phyloP scores from a whole-genome alignment of 2,888 invertebrate genomes.

The Torymus aiolomorphi region DNA sequence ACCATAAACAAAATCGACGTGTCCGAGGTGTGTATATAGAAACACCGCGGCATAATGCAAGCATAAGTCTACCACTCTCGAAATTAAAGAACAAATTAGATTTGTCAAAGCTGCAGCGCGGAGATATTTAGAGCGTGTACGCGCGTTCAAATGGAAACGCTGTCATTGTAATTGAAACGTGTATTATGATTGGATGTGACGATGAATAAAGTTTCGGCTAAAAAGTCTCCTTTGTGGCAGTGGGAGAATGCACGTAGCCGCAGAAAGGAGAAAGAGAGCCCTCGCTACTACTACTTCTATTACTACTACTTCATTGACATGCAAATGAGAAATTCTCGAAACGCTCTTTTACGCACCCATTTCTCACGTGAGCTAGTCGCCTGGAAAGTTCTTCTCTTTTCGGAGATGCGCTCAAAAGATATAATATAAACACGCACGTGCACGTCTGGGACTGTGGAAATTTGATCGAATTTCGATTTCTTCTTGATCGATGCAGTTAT shows the following conservation, averaged over 20 bases:
- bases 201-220: background rate
- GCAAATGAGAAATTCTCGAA: constrained; percentile 49
- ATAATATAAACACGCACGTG: background rate
- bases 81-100: constrained; percentile 22
- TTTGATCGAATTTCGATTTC: background rate
- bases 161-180: constrained; percentile 18
- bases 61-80: too few relatives aligned
- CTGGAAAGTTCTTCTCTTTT: constrained; percentile 25
- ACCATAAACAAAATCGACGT: constrained; percentile 32
- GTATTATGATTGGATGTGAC: constrained; percentile 20
- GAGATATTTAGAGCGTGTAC: background rate
- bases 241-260: constrained; percentile 1
- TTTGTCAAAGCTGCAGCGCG: background rate
- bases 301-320: constrained; percentile 33
- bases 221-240: constrained; percentile 12
- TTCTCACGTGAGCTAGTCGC: constrained; percentile 39
- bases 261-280: background rate
- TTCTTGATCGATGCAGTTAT: background rate
- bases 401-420: constrained; percentile 1
- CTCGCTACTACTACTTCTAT: too few relatives aligned
- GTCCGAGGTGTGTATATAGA: background rate
- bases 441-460: background rate
- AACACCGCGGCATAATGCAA: too few relatives aligned
- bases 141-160: constrained; percentile 6
- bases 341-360: constrained; percentile 28